Percentiles rank a stretch among this genome's conserved stretches.
Conservation (phyloP, 2,797 vertebrate species). For the Dicrostonyx torquatus region DNA sequence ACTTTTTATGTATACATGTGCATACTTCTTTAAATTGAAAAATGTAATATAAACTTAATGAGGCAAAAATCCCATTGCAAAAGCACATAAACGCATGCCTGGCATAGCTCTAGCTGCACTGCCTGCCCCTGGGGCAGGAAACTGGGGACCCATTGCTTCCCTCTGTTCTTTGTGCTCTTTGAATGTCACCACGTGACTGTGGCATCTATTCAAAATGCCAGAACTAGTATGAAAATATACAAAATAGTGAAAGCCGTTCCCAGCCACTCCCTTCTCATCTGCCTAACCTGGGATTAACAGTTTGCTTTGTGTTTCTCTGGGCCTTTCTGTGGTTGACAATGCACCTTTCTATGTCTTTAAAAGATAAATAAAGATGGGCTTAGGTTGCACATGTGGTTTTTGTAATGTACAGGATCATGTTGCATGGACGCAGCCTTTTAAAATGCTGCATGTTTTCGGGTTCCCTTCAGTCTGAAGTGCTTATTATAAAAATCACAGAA, state of each 20-base stretch:
- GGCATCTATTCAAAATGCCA: neutral
- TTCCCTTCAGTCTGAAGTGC: constrained; percentile 67
- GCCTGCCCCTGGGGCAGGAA: neutral
- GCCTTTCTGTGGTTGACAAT: neutral
- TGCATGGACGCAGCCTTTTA: neutral
- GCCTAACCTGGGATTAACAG: neutral
- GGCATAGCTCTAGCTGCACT: neutral
- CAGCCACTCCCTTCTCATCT: neutral
- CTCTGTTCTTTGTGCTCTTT: neutral
- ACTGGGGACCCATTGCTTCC: neutral
- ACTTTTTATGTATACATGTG: neutral
- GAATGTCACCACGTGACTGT: neutral
- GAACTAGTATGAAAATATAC: neutral
- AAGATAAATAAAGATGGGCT: neutral
- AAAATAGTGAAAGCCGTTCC: neutral
- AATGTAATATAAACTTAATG: constrained; percentile 31
- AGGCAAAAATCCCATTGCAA: neutral
- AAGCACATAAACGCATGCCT: neutral
- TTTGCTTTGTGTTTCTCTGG: constrained; percentile 19
- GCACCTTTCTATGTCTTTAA: neutral
- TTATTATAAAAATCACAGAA: constrained; percentile 76
- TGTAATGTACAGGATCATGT: neutral
- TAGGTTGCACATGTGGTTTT: constrained; percentile 19
- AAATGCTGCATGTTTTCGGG: constrained; percentile 40
- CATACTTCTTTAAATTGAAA: neutral